Evolutionary conservation across 2,113 vertebrate species (phyloP).

Genomic region (Bubo scandiacus): DNA sequence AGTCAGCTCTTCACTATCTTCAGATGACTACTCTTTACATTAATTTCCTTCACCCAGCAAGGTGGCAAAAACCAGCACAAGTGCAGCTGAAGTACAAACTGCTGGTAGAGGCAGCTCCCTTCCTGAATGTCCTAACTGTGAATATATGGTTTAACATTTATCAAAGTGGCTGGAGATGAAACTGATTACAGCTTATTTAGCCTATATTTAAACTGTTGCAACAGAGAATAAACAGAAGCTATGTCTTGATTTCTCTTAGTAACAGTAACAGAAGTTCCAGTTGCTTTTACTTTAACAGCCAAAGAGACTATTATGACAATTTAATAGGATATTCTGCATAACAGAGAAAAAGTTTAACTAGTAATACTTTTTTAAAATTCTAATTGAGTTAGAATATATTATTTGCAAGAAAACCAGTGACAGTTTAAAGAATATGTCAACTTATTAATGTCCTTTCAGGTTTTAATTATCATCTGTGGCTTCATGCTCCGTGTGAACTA

Average conservation of each 20-base stretch:
- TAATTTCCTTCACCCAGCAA: neutral
- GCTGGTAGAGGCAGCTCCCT: neutral
- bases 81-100: neutral
- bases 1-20: neutral
- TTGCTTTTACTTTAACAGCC: neutral
- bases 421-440: neutral
- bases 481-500: neutral
- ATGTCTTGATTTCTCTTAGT: neutral
- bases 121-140: neutral
- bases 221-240: neutral
- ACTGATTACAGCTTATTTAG: neutral
- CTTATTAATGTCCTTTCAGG: neutral
- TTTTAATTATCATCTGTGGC: neutral
- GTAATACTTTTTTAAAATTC: neutral
- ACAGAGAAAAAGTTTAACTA: neutral
- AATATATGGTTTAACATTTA: neutral
- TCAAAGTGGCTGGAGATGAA: neutral
- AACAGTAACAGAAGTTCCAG: neutral
- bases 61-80: neutral
- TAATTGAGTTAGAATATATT: neutral
- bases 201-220: neutral
- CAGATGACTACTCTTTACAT: neutral
- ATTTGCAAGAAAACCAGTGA: neutral
- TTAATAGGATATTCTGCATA: neutral
- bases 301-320: neutral